Evolutionary conservation across 1,140 invertebrate genomes (phyloP).

Genomic region (Heliconius hermathena): DNA sequence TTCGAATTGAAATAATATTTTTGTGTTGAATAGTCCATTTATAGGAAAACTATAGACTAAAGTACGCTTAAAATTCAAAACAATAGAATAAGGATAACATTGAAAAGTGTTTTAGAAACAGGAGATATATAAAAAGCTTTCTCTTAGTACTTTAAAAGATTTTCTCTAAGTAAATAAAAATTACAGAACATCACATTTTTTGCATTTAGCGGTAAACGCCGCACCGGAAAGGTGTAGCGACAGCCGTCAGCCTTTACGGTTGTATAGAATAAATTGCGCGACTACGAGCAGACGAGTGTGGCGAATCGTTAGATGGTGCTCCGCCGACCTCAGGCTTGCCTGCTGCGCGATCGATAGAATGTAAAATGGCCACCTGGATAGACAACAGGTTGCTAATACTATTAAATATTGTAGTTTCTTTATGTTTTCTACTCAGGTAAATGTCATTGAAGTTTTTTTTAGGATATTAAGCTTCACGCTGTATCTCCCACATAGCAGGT

Average conservation of each 20-base stretch:
- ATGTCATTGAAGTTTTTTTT: background rate
- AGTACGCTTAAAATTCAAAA: too few species aligned
- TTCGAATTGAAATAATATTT: too few species aligned
- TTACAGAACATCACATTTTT: slow-evolving; percentile 7
- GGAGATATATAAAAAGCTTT: background rate
- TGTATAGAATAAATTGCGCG: slow-evolving; percentile 27
- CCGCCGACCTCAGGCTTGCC: background rate
- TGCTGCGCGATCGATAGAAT: background rate
- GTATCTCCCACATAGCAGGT: too few species aligned
- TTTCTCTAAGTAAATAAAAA: background rate
- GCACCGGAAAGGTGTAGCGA: slow-evolving; percentile 11
- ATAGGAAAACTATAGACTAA: too few species aligned
- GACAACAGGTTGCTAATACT: background rate
- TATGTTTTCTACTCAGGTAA: background rate
- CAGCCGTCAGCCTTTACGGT: slow-evolving; percentile 25
- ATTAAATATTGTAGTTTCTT: background rate
- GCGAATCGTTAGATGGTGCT: background rate
- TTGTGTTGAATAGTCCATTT: too few species aligned
- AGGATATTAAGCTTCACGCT: too few species aligned
- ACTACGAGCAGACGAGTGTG: slow-evolving; percentile 2
- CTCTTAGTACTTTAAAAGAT: background rate
- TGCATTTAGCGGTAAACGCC: slow-evolving; percentile 18
- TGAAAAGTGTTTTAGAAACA: background rate
- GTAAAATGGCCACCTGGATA: background rate
- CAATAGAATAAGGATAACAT: too few species aligned